phyloP scores from a whole-genome alignment of 2,797 vertebrate species.

The Tangara arthus region DNA sequence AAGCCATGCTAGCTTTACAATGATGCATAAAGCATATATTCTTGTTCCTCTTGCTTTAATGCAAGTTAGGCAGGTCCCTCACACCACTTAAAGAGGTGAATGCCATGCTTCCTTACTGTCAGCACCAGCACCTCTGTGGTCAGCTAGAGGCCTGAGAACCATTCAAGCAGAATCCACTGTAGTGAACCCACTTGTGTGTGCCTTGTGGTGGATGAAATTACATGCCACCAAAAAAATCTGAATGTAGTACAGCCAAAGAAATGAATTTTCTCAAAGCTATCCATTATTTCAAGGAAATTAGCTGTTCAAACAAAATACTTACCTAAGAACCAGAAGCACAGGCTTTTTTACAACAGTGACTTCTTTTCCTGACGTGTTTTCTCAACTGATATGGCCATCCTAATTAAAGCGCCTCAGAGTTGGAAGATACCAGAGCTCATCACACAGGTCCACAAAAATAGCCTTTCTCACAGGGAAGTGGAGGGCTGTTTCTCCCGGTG shows the following conservation, averaged over 20 bases:
- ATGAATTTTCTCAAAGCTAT: neutral
- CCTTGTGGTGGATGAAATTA: neutral
- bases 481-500: neutral
- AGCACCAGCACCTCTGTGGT: neutral
- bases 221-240: fast-evolving
- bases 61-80: neutral
- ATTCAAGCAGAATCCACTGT: neutral
- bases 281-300: neutral
- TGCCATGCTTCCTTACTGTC: neutral
- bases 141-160: neutral
- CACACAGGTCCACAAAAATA: conserved; percentile 2
- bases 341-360: neutral
- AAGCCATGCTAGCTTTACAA: neutral
- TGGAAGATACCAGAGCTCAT: neutral
- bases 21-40: neutral
- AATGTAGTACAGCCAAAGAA: neutral
- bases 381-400: neutral
- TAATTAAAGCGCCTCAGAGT: neutral
- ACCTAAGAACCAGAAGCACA: neutral
- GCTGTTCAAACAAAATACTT: neutral
- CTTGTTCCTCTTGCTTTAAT: neutral
- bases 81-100: neutral
- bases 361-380: neutral
- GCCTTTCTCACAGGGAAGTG: neutral
- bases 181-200: neutral